Conservation (phyloP, 2,888 invertebrate species). For the Acheta domesticus region DNA sequence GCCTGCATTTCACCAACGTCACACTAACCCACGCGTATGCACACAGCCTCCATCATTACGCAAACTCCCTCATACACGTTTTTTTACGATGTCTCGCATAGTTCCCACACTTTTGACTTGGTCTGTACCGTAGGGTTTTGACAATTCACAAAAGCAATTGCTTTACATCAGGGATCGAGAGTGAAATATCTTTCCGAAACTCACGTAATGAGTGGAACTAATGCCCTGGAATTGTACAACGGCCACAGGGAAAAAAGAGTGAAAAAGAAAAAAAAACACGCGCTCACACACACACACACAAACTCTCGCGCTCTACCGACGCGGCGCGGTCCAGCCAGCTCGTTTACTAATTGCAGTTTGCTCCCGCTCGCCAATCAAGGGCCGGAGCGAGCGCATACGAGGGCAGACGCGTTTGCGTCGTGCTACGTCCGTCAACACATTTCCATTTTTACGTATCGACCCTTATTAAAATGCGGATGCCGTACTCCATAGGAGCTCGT, state of each 20-base stretch:
- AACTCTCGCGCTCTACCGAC: too few relatives aligned
- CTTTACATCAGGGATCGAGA: not conserved
- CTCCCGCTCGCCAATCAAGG: not conserved
- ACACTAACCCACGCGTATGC: too few relatives aligned
- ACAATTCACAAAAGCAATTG: conserved; percentile 7
- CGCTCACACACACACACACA: too few relatives aligned
- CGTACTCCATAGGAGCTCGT: not conserved
- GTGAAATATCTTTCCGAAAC: too few relatives aligned
- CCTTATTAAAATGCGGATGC: not conserved
- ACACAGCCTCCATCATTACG: too few relatives aligned
- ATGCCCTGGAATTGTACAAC: too few relatives aligned
- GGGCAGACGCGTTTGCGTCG: not conserved
- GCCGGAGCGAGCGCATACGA: not conserved
- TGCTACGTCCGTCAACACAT: not conserved
- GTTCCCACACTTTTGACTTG: not conserved
- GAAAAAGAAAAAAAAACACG: too few relatives aligned
- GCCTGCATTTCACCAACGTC: too few relatives aligned
- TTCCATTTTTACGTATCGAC: conserved; percentile 6
- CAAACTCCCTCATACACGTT: too few relatives aligned
- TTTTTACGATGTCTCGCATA: too few relatives aligned
- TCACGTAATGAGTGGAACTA: too few relatives aligned
- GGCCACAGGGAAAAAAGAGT: too few relatives aligned
- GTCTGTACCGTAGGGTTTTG: not conserved
- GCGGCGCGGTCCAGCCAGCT: not conserved
- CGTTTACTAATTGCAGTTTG: not conserved